phyloP scores from a whole-genome alignment of 2,797 vertebrate species.

The Peromyscus eremicus region DNA sequence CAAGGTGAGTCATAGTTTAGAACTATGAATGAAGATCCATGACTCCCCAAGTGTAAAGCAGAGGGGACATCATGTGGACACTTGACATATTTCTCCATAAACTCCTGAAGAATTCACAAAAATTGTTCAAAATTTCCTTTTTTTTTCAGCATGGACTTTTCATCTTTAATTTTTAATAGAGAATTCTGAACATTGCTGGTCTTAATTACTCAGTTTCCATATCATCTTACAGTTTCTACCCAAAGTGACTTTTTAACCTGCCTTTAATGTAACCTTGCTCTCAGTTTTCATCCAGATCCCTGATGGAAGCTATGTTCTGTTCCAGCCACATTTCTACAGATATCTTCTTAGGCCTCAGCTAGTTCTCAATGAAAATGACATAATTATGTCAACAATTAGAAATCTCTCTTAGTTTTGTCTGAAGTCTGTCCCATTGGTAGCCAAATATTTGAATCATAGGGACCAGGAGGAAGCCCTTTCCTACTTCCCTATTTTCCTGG shows the following conservation, averaged over 20 bases:
- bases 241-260: background rate
- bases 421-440: background rate
- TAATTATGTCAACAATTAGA: background rate
- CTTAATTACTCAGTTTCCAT: background rate
- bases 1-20: constrained; percentile 88
- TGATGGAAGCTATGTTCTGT: background rate
- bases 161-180: background rate
- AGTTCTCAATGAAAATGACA: background rate
- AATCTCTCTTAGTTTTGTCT: background rate
- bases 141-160: background rate
- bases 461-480: background rate
- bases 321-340: background rate
- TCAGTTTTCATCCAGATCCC: background rate
- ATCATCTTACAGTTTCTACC: background rate
- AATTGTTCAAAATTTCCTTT: background rate
- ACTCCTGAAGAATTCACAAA: constrained; percentile 1
- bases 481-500: background rate
- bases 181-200: background rate
- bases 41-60: background rate
- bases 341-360: background rate
- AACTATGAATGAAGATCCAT: background rate
- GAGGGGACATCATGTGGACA: background rate
- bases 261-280: background rate
- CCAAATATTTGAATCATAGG: background rate
- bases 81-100: background rate